Conservation (phyloP, 2,113 vertebrate genomes). For the Notiomystis cincta region DNA sequence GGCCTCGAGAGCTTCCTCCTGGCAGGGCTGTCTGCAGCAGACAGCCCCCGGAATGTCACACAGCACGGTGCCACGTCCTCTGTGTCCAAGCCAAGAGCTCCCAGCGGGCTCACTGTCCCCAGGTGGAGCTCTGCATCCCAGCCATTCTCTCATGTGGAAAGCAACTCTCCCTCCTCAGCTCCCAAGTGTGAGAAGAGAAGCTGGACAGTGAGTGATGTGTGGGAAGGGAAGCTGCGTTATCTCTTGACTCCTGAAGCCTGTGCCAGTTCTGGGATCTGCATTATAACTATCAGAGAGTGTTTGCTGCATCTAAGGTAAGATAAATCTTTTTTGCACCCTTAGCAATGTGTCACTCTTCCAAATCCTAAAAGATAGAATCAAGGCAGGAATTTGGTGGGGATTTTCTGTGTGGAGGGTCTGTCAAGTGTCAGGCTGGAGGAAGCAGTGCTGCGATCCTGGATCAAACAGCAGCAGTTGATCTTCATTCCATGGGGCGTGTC, state of each 20-base stretch:
- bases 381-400: background rate
- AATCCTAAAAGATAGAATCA: background rate
- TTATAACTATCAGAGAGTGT: background rate
- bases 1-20: background rate
- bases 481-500: background rate
- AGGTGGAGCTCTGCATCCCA: background rate
- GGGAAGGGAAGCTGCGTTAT: background rate
- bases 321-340: background rate
- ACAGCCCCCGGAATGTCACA: background rate
- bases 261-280: background rate
- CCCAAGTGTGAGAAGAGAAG: background rate
- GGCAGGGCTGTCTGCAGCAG: background rate
- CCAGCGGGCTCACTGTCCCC: rapidly evolving
- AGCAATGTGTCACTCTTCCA: background rate
- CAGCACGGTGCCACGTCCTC: too few relatives aligned
- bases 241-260: background rate
- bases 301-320: background rate
- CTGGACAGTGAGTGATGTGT: background rate
- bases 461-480: background rate
- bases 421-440: background rate
- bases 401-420: background rate
- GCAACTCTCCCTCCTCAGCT: background rate
- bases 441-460: background rate
- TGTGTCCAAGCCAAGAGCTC: background rate
- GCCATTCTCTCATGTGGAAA: background rate